Evolutionary conservation across 2,797 vertebrate genomes (phyloP).

Genomic region (Protonibea diacanthus): DNA sequence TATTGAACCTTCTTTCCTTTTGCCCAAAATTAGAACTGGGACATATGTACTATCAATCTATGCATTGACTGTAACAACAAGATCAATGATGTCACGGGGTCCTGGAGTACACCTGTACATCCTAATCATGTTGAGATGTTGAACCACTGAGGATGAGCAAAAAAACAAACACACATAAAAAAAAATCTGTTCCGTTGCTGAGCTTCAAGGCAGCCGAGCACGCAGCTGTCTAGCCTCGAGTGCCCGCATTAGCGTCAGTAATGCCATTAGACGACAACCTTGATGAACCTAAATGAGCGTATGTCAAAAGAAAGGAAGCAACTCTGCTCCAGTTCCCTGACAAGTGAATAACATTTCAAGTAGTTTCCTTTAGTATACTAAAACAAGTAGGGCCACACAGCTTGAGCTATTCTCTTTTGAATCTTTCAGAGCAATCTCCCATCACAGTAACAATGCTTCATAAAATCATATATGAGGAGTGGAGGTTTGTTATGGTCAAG

Average conservation of each 20-base stretch:
- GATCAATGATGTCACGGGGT: not conserved
- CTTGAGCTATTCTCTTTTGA: conserved; percentile 10
- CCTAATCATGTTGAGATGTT: not conserved
- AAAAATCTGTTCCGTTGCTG: conserved; percentile 6
- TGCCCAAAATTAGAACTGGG: not conserved
- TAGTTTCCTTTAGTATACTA: conserved; percentile 25
- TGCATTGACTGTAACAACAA: not conserved
- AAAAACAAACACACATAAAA: not conserved
- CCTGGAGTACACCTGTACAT: not conserved
- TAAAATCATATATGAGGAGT: conserved; percentile 24
- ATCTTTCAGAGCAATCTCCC: conserved; percentile 22
- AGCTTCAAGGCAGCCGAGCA: conserved; percentile 38
- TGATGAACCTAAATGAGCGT: conserved; percentile 41
- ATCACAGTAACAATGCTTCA: conserved; percentile 26
- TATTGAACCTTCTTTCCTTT: not conserved
- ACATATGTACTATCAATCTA: not conserved
- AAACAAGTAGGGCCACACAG: conserved; percentile 16
- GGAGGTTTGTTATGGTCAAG: conserved; percentile 33
- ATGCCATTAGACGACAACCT: conserved; percentile 39
- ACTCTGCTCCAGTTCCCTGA: conserved; percentile 12
- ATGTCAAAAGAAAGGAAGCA: conserved; percentile 21
- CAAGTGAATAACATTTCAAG: conserved; percentile 42
- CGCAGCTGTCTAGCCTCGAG: conserved; percentile 32
- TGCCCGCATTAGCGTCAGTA: conserved; percentile 34
- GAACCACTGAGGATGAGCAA: not conserved